A percentile compares a stretch with the other conserved stretches of the same genome.
phyloP scores from a whole-genome alignment of 2,888 invertebrate species.

The Phyllotreta striolata region DNA sequence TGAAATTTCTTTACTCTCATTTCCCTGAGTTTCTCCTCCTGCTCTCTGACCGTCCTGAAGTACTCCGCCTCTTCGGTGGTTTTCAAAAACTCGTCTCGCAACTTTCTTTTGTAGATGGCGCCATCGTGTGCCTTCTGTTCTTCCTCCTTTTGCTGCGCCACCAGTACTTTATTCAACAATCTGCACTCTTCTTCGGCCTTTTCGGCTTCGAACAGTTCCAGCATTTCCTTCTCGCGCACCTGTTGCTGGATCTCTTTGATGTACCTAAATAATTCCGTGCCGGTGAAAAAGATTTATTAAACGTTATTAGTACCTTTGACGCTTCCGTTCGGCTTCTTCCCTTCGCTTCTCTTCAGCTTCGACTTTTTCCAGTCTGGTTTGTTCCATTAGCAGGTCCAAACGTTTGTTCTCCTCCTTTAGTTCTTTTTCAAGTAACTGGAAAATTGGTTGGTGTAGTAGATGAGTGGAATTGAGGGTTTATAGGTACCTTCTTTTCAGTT shows the following conservation, averaged over 20 bases:
- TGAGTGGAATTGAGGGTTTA: slow-evolving; percentile 18
- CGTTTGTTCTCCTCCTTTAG: slow-evolving; percentile 66
- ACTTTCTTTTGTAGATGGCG: slow-evolving; percentile 63
- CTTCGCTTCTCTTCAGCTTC: slow-evolving; percentile 63
- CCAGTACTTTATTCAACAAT: slow-evolving; percentile 68
- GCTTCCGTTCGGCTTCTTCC: slow-evolving; percentile 47
- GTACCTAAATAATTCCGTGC: slow-evolving; percentile 42
- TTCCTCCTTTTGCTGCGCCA: slow-evolving; percentile 72
- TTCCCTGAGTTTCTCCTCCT: slow-evolving; percentile 72
- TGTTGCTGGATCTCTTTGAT: slow-evolving; percentile 60
- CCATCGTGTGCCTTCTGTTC: slow-evolving; percentile 68
- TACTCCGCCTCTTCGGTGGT: slow-evolving; percentile 70
- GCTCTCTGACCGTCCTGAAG: slow-evolving; percentile 69
- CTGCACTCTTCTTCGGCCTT: slow-evolving; percentile 74
- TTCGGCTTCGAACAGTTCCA: slow-evolving; percentile 68
- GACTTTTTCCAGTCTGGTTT: slow-evolving; percentile 66
- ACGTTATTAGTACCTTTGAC: slow-evolving; percentile 34
- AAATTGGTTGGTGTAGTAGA: slow-evolving; percentile 11
- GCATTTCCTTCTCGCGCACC: slow-evolving; percentile 64
- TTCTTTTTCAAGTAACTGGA: slow-evolving; percentile 65
- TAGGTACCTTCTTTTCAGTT: slow-evolving; percentile 67
- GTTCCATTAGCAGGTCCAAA: slow-evolving; percentile 76
- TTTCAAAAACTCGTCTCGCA: slow-evolving; percentile 68
- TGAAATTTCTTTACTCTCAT: slow-evolving; percentile 62
- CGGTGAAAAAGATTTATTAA: slow-evolving; percentile 5